phyloP scores from a whole-genome alignment of 23 tunicate species.

The Halocynthia aurantium region DNA sequence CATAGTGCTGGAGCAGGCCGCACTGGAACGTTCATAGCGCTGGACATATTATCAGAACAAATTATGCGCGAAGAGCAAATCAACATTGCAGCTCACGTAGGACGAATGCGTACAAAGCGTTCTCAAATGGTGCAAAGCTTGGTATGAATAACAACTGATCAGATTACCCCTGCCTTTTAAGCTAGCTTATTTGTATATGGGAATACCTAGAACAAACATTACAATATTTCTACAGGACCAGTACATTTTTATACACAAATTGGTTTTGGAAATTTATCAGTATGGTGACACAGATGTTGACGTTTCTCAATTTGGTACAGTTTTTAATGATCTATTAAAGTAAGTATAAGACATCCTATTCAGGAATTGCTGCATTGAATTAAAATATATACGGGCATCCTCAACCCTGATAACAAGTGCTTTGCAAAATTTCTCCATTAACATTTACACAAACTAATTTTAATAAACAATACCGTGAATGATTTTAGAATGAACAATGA shows the following conservation, averaged over 20 bases:
- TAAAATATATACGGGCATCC: too few relatives aligned
- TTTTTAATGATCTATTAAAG: neutral
- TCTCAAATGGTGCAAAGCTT: conserved; percentile 26
- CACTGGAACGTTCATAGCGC: conserved; percentile 26
- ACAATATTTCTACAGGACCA: conserved; percentile 25
- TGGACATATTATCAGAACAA: conserved; percentile 8
- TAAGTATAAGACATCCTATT: neutral
- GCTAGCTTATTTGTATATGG: neutral
- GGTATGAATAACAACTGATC: neutral
- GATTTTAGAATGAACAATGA: neutral
- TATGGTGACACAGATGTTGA: conserved; percentile 37
- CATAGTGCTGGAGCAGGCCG: conserved; percentile 26
- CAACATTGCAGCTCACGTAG: neutral
- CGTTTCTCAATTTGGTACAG: conserved; percentile 29
- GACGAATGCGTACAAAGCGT: conserved; percentile 13
- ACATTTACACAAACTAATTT: too few relatives aligned
- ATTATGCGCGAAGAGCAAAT: neutral
- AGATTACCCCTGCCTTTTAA: neutral
- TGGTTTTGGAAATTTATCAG: conserved; percentile 35
- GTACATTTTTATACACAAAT: conserved; percentile 57
- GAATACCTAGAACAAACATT: neutral
- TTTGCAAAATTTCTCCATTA: too few relatives aligned
- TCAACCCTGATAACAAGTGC: too few relatives aligned
- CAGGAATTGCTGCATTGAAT: too few relatives aligned
- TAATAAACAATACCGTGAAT: too few relatives aligned